Evolutionary conservation across 1,140 invertebrate genomes (phyloP), one percentile per base, ranked within the genome.

Genomic region (Lasaia peninsularis): DNA sequence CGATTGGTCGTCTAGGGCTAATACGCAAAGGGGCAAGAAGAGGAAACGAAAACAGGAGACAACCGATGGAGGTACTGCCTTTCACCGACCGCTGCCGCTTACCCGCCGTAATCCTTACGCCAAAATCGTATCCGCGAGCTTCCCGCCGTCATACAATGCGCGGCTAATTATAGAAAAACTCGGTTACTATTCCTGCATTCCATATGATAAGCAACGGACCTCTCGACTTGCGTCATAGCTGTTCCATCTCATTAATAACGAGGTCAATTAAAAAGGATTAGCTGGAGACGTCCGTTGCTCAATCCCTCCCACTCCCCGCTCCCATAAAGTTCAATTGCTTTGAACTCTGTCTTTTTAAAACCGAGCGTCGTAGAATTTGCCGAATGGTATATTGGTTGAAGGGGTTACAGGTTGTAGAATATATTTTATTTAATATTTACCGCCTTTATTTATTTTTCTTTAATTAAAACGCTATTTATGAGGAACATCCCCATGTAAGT

Each of bases 11-110:
- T 96, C 95, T 92, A 98, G 98, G 90, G 94, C 98, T 91, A 99
- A 99, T 93, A 95, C 96, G 92, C 95, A 96, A 92, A 95, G 96
- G 91, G 96, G 95, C 92, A 98, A 99, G 94, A 99, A 99, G 94
- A 98, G 98, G 94, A 99, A 98, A 92, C 94, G 97, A 93, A 99
- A 98, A 94, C 96, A 97, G 94, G 97, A 98, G 92, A 96, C 95
- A 93, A 95, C 94, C 92, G 97, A 97, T 94, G 97, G 96, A 96
- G 96, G 95, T 96, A 94, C 91, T 92, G 86, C 84, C 89, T 84
- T 81, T 72, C 80, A 61, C 66, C 69, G 69, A 63, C 58, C 65
- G 72, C 78, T 80, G 68, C 77, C 84, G 76, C 60, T 52, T 24
- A 50, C 67, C 75, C 59, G 33, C 53, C 60, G 56, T 54, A 20